Percentiles rank a stretch among this genome's conserved stretches.
Conservation (phyloP, 1,140 invertebrate genomes). For the Pogonomyrmex californicus region DNA sequence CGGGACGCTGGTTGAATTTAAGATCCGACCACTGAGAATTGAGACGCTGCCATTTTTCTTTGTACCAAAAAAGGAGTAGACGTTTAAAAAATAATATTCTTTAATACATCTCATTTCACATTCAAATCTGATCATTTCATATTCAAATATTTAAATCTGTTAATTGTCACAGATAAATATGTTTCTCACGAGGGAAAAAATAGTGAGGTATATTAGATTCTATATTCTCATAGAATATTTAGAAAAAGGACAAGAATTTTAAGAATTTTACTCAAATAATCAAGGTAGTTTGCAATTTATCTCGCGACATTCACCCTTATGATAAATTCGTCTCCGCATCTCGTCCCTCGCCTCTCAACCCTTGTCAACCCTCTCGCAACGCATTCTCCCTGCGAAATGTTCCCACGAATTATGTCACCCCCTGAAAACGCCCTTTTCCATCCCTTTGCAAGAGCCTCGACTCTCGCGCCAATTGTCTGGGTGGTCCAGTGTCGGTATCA, state of each 20-base stretch:
- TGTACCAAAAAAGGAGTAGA: background rate
- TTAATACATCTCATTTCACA: background rate
- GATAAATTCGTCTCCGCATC: constrained; percentile 9
- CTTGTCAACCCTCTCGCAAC: constrained; percentile 10
- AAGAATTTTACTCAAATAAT: background rate
- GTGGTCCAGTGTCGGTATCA: constrained; percentile 7
- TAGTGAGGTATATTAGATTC: background rate
- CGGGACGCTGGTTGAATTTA: background rate
- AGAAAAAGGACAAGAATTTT: background rate
- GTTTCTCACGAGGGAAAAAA: background rate
- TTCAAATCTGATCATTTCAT: background rate
- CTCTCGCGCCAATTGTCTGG: constrained; percentile 45
- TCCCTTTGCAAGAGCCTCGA: background rate
- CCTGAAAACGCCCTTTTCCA: constrained; percentile 24
- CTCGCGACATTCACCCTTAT: background rate
- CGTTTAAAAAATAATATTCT: background rate
- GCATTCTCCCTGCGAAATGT: constrained; percentile 1
- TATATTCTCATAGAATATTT: background rate
- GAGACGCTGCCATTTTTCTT: constrained; percentile 5
- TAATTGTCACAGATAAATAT: background rate
- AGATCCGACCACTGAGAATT: background rate
- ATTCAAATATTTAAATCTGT: background rate
- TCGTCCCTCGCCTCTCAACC: constrained; percentile 1
- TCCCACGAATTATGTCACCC: constrained; percentile 30
- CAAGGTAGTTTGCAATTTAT: background rate